phyloP scores from a whole-genome alignment of 1,140 invertebrate species.

The Druon quercuslanigerum region DNA sequence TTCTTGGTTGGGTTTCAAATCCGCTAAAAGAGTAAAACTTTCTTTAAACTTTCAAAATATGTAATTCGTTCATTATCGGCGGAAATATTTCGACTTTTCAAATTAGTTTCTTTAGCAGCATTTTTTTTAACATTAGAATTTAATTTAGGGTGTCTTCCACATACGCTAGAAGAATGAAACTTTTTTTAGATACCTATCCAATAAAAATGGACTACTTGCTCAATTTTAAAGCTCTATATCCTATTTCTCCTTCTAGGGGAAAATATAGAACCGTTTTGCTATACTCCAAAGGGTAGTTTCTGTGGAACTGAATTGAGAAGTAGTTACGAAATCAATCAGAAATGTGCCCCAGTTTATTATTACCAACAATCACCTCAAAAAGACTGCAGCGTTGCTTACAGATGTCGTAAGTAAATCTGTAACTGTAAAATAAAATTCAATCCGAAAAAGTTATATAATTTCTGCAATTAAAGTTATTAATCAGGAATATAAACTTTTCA shows the following conservation, averaged over 20 bases:
- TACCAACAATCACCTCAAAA: conserved; percentile 7
- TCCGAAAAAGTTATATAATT: neutral
- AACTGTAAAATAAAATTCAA: neutral
- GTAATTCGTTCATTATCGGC: no score
- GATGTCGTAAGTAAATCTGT: conserved; percentile 7
- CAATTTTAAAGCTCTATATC: neutral
- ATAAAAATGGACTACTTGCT: no score
- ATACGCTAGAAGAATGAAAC: no score
- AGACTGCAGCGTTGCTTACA: neutral
- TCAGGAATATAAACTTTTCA: conserved; percentile 37
- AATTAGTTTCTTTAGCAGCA: no score
- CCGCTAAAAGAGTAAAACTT: no score
- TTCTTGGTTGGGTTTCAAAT: no score
- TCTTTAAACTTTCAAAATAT: no score
- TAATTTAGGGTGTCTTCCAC: no score
- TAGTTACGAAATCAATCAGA: neutral
- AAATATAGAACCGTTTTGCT: conserved; percentile 20
- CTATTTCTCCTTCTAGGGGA: neutral
- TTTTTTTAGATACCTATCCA: no score
- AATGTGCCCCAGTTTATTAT: conserved; percentile 27
- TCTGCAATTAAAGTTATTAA: neutral
- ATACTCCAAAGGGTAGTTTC: neutral
- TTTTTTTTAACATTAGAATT: no score
- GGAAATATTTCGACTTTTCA: no score
- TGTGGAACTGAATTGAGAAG: neutral